Evolutionary conservation across 2,113 vertebrate species (phyloP).

Genomic region (Oncorhynchus mykiss): DNA sequence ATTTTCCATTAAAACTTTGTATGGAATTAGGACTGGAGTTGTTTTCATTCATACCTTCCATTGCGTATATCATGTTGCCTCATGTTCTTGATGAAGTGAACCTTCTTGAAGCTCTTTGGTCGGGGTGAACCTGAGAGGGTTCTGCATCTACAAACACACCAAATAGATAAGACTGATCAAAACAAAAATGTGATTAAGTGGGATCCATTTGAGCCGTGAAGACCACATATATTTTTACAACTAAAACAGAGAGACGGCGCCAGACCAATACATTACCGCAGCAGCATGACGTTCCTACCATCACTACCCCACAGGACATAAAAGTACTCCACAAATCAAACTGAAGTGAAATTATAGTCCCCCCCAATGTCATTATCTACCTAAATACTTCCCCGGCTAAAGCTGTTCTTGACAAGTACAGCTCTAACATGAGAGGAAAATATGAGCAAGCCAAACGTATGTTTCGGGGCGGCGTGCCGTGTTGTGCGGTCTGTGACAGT

Average conservation of each 20-base stretch:
- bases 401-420: not conserved
- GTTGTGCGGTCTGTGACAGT: not conserved
- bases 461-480: not conserved
- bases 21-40: constrained; percentile 25
- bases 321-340: not conserved
- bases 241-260: constrained; percentile 1
- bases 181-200: no score
- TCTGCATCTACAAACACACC: constrained; percentile 86
- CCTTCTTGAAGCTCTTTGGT: constrained; percentile 99
- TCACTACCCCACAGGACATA: not conserved
- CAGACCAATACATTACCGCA: not conserved
- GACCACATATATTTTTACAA: constrained; percentile 23
- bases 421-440: not conserved
- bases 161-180: constrained; percentile 2
- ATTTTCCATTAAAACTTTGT: constrained; percentile 42
- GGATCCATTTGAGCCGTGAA: constrained; percentile 42
- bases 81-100: constrained; percentile 99
- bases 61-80: constrained; percentile 92
- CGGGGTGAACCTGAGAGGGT: constrained; percentile 98
- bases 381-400: not conserved
- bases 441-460: not conserved
- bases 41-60: constrained; percentile 83
- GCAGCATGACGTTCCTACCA: not conserved
- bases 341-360: no score
- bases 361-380: not conserved